These are phyloP conservation scores for Anthoscopus minutus DNA, from an alignment of 2,113 vertebrate species.

Conservation along the genomic window DNA sequence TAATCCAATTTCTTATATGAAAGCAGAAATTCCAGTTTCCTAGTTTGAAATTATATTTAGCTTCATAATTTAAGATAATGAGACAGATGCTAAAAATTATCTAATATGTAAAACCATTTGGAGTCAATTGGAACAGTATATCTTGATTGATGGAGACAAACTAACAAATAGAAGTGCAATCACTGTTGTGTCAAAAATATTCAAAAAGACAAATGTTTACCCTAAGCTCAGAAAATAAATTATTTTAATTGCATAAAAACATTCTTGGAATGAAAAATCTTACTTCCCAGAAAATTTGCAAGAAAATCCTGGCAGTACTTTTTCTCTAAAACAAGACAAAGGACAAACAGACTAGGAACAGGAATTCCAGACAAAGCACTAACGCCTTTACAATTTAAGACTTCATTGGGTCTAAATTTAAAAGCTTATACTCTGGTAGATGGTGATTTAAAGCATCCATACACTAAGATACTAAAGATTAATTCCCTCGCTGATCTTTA, in stretches of 20 bases:
- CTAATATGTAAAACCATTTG: neutral
- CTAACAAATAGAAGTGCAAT: neutral
- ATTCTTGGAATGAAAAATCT: neutral
- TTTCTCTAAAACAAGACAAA: neutral
- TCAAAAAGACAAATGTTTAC: neutral
- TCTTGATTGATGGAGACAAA: neutral
- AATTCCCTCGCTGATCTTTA: neutral
- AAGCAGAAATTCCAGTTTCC: neutral
- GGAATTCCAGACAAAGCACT: neutral
- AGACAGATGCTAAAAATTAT: neutral
- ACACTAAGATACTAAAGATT: neutral
- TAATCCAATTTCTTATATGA: neutral
- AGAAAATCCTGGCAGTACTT: neutral
- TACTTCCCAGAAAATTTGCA: neutral
- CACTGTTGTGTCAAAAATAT: neutral
- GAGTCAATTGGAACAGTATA: neutral
- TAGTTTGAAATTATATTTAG: neutral
- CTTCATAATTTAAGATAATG: neutral
- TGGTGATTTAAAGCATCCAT: neutral
- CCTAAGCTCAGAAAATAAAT: neutral
- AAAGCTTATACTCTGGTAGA: neutral
- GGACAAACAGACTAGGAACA: neutral
- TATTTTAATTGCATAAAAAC: neutral
- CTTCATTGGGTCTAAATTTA: neutral
- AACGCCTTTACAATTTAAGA: neutral